These are phyloP conservation scores for Heterochromis multidens DNA, from an alignment of 2,113 vertebrate genomes.

Conservation along the genomic window DNA sequence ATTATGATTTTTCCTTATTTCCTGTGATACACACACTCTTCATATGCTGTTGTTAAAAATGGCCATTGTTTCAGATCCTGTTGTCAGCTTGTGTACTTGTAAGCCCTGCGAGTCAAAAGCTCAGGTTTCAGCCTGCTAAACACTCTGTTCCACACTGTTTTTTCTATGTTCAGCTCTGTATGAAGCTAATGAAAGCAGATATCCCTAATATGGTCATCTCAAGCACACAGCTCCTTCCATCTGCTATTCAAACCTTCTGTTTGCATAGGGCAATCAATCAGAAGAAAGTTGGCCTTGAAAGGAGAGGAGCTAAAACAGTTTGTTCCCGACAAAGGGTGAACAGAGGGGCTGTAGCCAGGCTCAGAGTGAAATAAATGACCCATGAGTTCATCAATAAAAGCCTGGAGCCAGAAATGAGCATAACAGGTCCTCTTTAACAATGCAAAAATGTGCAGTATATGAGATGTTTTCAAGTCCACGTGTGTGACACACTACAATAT, in stretches of 20 bases:
- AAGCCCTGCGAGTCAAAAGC: no score
- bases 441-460: slow-evolving; percentile 4
- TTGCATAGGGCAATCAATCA: neutral
- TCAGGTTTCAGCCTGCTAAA: no score
- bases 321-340: neutral
- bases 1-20: neutral
- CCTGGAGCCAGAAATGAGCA: neutral
- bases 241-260: neutral
- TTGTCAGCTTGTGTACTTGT: no score
- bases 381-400: neutral
- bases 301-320: neutral
- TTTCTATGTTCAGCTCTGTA: neutral
- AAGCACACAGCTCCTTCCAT: neutral
- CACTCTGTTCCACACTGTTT: neutral
- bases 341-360: neutral
- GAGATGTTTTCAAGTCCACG: slow-evolving; percentile 32
- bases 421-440: neutral
- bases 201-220: neutral
- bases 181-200: neutral
- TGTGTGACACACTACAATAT: neutral
- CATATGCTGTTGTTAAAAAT: neutral
- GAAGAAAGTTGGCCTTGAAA: neutral
- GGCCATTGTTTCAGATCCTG: neutral
- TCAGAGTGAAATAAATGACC: neutral
- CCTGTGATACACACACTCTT: neutral